phyloP scores from a whole-genome alignment of 2,113 vertebrate species.

The human region GRCh38 chr5:103401001-103401500 shows the following conservation, averaged over 20 bases:
- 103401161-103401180: background rate
- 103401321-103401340: background rate
- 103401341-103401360: background rate
- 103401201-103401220: background rate
- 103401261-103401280: background rate
- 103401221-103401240: background rate
- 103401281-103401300: background rate
- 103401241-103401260: background rate
- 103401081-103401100: background rate
- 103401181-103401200: background rate
- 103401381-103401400: background rate
- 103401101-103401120: background rate
- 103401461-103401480: background rate
- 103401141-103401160: background rate
- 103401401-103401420: background rate
- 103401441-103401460: background rate
- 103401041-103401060: background rate
- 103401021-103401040: background rate
- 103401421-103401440: background rate
- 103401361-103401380: background rate
- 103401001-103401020: background rate
- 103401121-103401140: background rate
- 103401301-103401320: background rate
- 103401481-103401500: background rate
- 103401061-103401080: background rate